Percentiles rank a stretch among this genome's conserved stretches.
These are phyloP conservation scores for Tolypeutes matacus DNA, from an alignment of 2,797 vertebrate genomes.

Conservation along the genomic window DNA sequence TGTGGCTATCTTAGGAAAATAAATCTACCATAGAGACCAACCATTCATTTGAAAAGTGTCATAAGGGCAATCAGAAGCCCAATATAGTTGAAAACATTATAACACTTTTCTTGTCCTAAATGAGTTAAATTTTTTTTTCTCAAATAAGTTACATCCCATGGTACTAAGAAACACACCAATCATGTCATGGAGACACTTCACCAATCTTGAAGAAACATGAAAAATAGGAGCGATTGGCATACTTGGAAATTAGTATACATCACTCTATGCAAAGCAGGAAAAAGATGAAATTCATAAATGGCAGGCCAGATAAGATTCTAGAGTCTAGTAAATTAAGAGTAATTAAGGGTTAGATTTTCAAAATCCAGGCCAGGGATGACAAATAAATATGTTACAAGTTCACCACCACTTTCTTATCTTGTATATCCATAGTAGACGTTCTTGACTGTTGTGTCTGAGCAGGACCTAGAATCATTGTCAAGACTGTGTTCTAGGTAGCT, in stretches of 20 bases:
- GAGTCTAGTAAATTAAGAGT: slow-evolving; percentile 30
- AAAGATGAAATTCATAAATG: slow-evolving; percentile 6
- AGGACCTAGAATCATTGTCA: background rate
- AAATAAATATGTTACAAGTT: background rate
- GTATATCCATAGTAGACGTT: slow-evolving; percentile 12
- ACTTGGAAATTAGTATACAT: background rate
- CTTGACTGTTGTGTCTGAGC: background rate
- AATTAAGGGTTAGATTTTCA: slow-evolving; percentile 49
- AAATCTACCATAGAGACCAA: background rate
- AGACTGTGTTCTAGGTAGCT: background rate
- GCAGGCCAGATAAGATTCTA: slow-evolving; percentile 12
- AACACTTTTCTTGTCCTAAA: background rate
- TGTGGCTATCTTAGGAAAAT: slow-evolving; percentile 21
- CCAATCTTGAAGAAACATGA: slow-evolving; percentile 42
- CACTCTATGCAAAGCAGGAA: slow-evolving; percentile 28
- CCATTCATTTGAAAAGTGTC: background rate
- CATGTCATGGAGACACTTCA: background rate
- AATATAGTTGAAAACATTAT: slow-evolving; percentile 35
- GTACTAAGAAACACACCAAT: slow-evolving; percentile 54
- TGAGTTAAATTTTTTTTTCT: background rate
- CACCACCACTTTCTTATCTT: background rate
- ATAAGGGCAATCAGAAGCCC: background rate
- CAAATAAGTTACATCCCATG: background rate
- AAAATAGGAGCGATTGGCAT: background rate
- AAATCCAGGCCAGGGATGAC: background rate